Percentiles rank a stretch among this genome's conserved stretches.
phyloP scores from a whole-genome alignment of 1,140 invertebrate species.

The Habropoda laboriosa region DNA sequence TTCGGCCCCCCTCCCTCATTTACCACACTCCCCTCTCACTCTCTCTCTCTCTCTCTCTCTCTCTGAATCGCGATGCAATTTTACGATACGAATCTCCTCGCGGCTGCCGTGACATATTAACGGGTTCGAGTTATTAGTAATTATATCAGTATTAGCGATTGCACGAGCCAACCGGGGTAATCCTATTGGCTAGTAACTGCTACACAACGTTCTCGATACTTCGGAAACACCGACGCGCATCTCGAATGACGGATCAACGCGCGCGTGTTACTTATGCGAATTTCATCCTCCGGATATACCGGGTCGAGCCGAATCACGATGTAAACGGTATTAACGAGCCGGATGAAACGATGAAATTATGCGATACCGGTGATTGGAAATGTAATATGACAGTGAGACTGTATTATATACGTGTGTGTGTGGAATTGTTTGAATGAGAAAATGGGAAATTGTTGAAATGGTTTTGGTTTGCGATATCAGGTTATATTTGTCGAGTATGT shows the following conservation, averaged over 20 bases:
- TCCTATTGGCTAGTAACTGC: constrained; percentile 37
- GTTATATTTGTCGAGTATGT: no score
- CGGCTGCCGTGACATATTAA: constrained; percentile 53
- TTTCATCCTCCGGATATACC: constrained; percentile 22
- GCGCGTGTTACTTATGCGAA: constrained; percentile 53
- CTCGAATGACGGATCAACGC: constrained; percentile 60
- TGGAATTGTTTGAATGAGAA: no score
- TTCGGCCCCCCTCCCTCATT: no score
- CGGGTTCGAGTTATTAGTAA: constrained; percentile 56
- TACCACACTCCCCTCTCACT: no score
- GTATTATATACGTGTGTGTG: no score
- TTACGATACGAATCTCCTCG: constrained; percentile 47
- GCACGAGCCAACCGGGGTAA: constrained; percentile 23
- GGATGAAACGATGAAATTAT: background rate
- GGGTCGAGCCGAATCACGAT: constrained; percentile 4
- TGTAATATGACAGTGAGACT: no score
- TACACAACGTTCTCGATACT: constrained; percentile 55
- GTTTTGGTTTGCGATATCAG: no score
- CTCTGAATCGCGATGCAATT: constrained; percentile 36
- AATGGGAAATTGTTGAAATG: no score
- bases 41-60: no score
- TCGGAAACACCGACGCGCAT: constrained; percentile 49
- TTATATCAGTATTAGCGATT: constrained; percentile 57
- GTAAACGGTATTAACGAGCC: background rate
- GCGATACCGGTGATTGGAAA: background rate